Evolutionary conservation across 2,797 vertebrate species (phyloP), one percentile per base, ranked within the genome.

Genomic region (Phalloptychus januarius): DNA sequence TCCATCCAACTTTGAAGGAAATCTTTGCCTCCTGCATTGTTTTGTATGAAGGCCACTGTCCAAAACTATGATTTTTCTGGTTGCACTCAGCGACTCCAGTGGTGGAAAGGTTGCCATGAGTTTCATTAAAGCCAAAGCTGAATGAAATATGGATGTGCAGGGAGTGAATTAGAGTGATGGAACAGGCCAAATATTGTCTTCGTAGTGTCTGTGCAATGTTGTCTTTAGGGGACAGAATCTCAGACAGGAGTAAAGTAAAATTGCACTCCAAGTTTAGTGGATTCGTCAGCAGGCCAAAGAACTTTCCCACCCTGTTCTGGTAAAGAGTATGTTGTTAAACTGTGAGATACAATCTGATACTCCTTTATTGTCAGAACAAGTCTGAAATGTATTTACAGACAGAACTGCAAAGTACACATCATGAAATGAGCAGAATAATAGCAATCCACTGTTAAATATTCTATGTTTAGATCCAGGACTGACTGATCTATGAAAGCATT

Each of bases 91-190:
- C 93, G 93, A 93, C 90, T 92, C 88, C 84, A 85, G 81, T 79
- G 91, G 91, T 91, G 91, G 92, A 92, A 91, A 94, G 93, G 94
- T 95, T 95, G 94, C 95, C 91, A 94, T 90, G 92, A 92, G 94
- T 95, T 95, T 95, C 94, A 95, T 95, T 96, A 95, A 92, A 93
- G 91, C 86, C 67, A 91, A 94, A 93, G 89, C 92, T 88, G 82
- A 92, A 96, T 96, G 94, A 96, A 96, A 95, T 95, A 96, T 96
- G 94, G 92, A 96, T 95, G 95, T 89, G 91, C 83, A 92, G 93
- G 91, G 93, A 94, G 91, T 94, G 94, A 95, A 95, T 95, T 95
- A 95, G 92, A 94, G 93, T 94, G 95, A 95, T 95, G 94, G 94
- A 95, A 94, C 79, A 86, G 90, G 88, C 90, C 89, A 92, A 94